These are phyloP conservation scores for Platalea minor DNA, from an alignment of 2,797 vertebrate genomes.

Conservation along the genomic window DNA sequence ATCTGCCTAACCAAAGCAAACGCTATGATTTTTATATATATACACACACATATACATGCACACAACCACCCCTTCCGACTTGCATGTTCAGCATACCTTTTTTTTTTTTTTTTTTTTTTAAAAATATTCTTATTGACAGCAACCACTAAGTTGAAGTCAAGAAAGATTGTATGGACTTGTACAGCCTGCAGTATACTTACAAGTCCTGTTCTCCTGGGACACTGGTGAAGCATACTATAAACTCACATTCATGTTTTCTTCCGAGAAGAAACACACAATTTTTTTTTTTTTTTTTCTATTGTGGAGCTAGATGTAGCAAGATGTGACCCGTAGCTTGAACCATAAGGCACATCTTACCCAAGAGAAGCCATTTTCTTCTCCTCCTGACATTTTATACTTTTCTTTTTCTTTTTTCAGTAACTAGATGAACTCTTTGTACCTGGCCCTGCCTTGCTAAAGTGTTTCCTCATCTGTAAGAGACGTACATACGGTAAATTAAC, in stretches of 20 bases:
- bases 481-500: background rate
- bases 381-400: background rate
- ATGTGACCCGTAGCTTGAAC: background rate
- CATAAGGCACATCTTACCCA: background rate
- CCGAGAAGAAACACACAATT: background rate
- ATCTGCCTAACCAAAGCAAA: constrained; percentile 15
- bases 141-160: background rate
- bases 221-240: background rate
- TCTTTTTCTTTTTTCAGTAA: background rate
- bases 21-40: background rate
- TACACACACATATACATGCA: background rate
- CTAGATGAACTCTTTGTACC: background rate
- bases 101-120: too few species aligned
- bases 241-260: background rate
- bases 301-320: background rate
- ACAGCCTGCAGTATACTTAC: background rate
- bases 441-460: background rate
- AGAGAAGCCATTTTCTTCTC: background rate
- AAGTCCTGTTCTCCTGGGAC: background rate
- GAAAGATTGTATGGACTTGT: accelerated
- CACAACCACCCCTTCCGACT: background rate
- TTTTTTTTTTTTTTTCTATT: background rate
- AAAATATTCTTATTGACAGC: background rate
- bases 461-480: background rate
- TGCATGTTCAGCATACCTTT: background rate